A percentile compares a stretch with the other conserved stretches of the same genome.
These are phyloP conservation scores for Morone saxatilis DNA, from an alignment of 2,113 vertebrate genomes.

Conservation along the genomic window DNA sequence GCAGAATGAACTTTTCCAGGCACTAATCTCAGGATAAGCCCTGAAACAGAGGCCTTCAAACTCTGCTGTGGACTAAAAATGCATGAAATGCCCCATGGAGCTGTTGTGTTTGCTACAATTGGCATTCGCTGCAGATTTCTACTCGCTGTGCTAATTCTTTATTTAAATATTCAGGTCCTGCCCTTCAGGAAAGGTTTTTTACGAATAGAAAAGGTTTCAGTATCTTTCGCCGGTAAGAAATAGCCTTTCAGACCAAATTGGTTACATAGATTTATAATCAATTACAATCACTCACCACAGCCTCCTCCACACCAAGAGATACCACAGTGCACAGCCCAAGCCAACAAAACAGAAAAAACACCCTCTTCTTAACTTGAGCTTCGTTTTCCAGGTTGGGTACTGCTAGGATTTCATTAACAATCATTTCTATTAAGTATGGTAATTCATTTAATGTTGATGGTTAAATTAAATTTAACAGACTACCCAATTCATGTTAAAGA, in stretches of 20 bases:
- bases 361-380: not conserved
- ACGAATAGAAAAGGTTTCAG: slow-evolving; percentile 2
- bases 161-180: slow-evolving; percentile 2
- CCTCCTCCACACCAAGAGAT: not conserved
- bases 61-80: slow-evolving; percentile 45
- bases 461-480: not conserved
- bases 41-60: slow-evolving; percentile 61
- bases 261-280: not conserved
- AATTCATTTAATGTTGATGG: not conserved
- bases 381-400: not conserved
- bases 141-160: not conserved
- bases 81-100: slow-evolving; percentile 35
- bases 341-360: not conserved
- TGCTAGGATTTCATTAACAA: not conserved
- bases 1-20: slow-evolving; percentile 79
- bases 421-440: not conserved
- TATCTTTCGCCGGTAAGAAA: not conserved
- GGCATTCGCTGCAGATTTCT: slow-evolving; percentile 10
- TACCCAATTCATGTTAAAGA: not conserved
- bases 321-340: not conserved
- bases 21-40: slow-evolving; percentile 76
- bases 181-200: slow-evolving; percentile 21
- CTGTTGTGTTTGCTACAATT: slow-evolving; percentile 2
- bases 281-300: slow-evolving; percentile 7
- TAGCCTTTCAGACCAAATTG: not conserved